Conservation (phyloP, 2,888 invertebrate species). For the Amphipoea oculea region DNA sequence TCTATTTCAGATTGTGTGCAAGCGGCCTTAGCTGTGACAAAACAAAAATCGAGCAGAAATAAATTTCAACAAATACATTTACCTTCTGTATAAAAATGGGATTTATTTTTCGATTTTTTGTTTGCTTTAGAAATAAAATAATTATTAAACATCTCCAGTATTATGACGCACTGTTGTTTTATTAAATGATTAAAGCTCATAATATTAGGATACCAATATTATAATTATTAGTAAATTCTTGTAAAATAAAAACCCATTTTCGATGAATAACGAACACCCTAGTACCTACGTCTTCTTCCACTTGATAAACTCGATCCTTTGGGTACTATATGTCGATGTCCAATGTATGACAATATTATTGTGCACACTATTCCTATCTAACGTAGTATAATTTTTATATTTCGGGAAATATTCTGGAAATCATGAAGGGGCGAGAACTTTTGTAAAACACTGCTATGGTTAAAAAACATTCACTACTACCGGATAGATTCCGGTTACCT, state of each 20-base stretch:
- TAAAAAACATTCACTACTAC: background rate
- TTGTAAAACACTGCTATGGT: background rate
- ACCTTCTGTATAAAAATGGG: background rate
- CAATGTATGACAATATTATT: conserved; percentile 83
- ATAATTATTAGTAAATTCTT: conserved; percentile 9
- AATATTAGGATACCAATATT: conserved; percentile 30
- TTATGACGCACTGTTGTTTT: conserved; percentile 4
- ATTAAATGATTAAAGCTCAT: conserved; percentile 24
- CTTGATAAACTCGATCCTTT: conserved; percentile 29
- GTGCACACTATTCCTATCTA: conserved; percentile 80
- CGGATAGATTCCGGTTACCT: background rate
- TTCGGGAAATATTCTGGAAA: conserved; percentile 17
- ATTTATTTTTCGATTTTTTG: conserved; percentile 13
- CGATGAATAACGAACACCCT: conserved; percentile 29
- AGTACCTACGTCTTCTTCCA: conserved; percentile 17
- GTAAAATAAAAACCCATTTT: conserved; percentile 48
- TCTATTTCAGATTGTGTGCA: conserved; percentile 2
- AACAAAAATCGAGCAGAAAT: background rate
- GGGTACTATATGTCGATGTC: conserved; percentile 70
- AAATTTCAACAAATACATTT: background rate
- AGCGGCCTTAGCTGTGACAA: background rate
- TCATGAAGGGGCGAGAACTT: conserved; percentile 22
- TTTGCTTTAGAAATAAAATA: conserved; percentile 11
- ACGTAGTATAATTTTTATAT: conserved; percentile 68
- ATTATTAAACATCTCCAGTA: background rate